Conservation (phyloP, 2,797 vertebrate genomes). For the Botia kubotai region DNA sequence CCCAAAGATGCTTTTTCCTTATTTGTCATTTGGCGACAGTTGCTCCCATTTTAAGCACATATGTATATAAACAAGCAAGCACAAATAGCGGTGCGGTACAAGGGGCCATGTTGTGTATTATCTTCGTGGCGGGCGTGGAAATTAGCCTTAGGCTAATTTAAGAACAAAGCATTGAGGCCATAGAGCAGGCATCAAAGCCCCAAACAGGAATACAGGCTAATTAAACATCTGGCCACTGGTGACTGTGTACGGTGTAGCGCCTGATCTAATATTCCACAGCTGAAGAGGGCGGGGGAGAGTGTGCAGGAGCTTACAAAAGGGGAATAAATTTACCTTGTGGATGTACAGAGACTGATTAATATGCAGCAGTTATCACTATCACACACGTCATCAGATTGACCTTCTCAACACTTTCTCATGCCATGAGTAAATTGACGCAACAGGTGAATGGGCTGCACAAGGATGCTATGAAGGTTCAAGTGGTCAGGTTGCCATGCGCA, state of each 20-base stretch:
- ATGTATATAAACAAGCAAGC: slow-evolving; percentile 38
- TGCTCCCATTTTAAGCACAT: slow-evolving; percentile 28
- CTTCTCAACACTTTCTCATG: slow-evolving; percentile 28
- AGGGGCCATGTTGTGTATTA: slow-evolving; percentile 59
- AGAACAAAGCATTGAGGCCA: slow-evolving; percentile 59
- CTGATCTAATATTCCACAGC: slow-evolving; percentile 57
- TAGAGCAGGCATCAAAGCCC: slow-evolving; percentile 63
- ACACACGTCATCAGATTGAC: slow-evolving; percentile 48
- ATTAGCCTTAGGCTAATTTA: slow-evolving; percentile 58
- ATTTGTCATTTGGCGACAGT: slow-evolving; percentile 38
- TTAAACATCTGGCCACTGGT: slow-evolving; percentile 63
- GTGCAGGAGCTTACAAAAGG: neutral
- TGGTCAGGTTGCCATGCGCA: neutral
- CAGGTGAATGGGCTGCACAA: slow-evolving; percentile 1
- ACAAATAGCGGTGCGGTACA: slow-evolving; percentile 49
- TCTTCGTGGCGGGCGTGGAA: slow-evolving; percentile 47
- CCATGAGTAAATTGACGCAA: slow-evolving; percentile 29
- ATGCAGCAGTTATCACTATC: slow-evolving; percentile 40
- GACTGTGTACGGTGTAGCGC: slow-evolving; percentile 45
- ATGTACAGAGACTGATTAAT: slow-evolving; percentile 47
- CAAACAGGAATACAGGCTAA: slow-evolving; percentile 59
- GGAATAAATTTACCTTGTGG: slow-evolving; percentile 45
- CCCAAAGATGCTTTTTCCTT: slow-evolving; percentile 25
- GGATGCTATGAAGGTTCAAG: neutral
- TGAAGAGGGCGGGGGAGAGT: slow-evolving; percentile 10